Percentiles rank a stretch among this genome's conserved stretches.
Conservation (phyloP, 30 jellyfish, hydroid and myxozoan genomes). For the Cassiopea andromeda region DNA sequence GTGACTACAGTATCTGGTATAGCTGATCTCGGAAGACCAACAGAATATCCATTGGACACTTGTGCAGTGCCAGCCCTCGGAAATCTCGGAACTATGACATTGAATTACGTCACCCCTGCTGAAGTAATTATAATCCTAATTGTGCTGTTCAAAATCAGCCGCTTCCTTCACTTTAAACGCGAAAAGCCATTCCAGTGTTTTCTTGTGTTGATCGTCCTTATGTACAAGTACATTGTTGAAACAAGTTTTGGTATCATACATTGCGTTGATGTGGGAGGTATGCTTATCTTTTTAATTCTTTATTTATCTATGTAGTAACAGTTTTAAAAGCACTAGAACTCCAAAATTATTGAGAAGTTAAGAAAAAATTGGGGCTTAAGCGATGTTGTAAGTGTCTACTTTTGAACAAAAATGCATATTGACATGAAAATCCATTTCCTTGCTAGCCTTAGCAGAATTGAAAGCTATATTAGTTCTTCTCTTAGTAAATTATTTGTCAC, state of each 20-base stretch:
- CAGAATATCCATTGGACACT: conserved; percentile 50
- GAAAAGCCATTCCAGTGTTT: conserved; percentile 60
- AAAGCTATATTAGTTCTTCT: too few species aligned
- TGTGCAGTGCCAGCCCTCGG: conserved; percentile 62
- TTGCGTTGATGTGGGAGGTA: conserved; percentile 80
- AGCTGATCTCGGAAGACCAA: conserved; percentile 70
- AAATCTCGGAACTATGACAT: conserved; percentile 46
- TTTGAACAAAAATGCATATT: too few species aligned
- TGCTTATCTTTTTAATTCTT: neutral
- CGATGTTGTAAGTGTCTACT: too few species aligned
- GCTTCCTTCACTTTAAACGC: neutral
- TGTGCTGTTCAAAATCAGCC: conserved; percentile 12
- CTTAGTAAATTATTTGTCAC: too few species aligned
- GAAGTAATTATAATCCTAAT: conserved; percentile 31
- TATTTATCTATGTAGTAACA: too few species aligned
- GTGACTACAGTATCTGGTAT: conserved; percentile 25
- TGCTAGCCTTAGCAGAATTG: too few species aligned
- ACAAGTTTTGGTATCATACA: conserved; percentile 61
- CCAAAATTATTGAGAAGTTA: too few species aligned
- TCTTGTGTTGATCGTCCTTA: conserved; percentile 42
- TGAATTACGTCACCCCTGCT: conserved; percentile 67
- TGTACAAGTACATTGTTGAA: conserved; percentile 74
- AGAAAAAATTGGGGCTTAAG: too few species aligned
- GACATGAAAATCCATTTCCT: too few species aligned
- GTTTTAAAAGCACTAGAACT: too few species aligned